Conservation (phyloP, 2,797 vertebrate genomes). For the Anas bernieri region DNA sequence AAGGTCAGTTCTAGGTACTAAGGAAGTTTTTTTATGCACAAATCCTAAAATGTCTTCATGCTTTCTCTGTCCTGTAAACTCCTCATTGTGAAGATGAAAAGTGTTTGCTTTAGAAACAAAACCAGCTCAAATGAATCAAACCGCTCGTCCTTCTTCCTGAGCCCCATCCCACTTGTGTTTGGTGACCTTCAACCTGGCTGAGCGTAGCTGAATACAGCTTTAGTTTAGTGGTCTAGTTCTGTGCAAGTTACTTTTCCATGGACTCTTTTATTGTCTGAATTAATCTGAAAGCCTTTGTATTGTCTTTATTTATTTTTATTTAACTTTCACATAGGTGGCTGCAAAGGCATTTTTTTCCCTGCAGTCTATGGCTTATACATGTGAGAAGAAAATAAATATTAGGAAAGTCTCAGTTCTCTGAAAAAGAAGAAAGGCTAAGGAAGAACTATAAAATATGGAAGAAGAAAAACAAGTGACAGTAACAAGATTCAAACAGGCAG, state of each 20-base stretch:
- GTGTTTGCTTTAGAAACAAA: not conserved
- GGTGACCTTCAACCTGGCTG: not conserved
- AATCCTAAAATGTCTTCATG: not conserved
- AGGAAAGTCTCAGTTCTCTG: not conserved
- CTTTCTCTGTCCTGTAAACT: not conserved
- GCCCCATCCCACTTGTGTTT: not conserved
- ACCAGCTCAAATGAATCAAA: not conserved
- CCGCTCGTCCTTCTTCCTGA: not conserved
- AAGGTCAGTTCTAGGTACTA: not conserved
- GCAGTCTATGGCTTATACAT: not conserved
- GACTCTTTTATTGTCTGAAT: not conserved
- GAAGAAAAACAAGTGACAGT: not conserved
- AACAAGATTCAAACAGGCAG: not conserved
- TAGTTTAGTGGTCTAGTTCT: not conserved
- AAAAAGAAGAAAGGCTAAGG: not conserved
- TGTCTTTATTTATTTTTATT: not conserved
- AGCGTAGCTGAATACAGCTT: not conserved
- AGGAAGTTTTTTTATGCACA: not conserved
- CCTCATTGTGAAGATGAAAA: not conserved
- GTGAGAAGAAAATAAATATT: not conserved
- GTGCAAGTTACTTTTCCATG: not conserved
- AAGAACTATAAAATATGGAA: not conserved
- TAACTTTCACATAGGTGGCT: not conserved
- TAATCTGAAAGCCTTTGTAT: not conserved
- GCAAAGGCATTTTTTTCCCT: not conserved